A percentile compares a stretch with the other conserved stretches of the same genome.
These are phyloP conservation scores for Ellobium chinense DNA, from an alignment of 2,888 invertebrate genomes.

Conservation along the genomic window DNA sequence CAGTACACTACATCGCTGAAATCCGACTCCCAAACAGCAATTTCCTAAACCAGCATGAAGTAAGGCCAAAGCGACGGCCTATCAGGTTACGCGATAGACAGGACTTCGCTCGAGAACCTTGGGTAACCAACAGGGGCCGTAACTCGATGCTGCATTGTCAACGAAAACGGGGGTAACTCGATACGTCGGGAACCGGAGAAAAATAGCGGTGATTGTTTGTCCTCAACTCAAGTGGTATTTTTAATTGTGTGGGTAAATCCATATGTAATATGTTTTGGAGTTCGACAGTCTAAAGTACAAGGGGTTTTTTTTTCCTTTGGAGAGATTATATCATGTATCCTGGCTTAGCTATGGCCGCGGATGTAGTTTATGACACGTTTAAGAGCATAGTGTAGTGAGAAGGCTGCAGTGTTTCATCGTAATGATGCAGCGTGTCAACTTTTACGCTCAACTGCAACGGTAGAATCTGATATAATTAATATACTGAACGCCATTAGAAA, in stretches of 20 bases:
- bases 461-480: no score
- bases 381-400: no score
- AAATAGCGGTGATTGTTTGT: slow-evolving; percentile 16
- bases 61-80: neutral
- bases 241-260: slow-evolving; percentile 1
- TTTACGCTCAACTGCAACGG: no score
- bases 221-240: slow-evolving; percentile 6
- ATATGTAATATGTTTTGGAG: neutral
- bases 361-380: no score
- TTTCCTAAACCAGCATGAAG: neutral
- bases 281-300: neutral
- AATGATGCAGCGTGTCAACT: no score
- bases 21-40: no score
- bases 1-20: no score
- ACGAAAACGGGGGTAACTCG: slow-evolving; percentile 8
- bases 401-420: no score
- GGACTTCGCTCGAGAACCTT: neutral
- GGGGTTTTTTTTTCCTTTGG: no score
- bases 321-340: no score
- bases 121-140: slow-evolving; percentile 2
- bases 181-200: neutral
- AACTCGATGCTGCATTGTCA: neutral
- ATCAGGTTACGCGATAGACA: neutral
- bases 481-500: no score
- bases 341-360: no score